Evolutionary conservation across 2,113 vertebrate genomes (phyloP), one percentile per base, ranked within the genome.

Genomic region (Vulpes lagopus): DNA sequence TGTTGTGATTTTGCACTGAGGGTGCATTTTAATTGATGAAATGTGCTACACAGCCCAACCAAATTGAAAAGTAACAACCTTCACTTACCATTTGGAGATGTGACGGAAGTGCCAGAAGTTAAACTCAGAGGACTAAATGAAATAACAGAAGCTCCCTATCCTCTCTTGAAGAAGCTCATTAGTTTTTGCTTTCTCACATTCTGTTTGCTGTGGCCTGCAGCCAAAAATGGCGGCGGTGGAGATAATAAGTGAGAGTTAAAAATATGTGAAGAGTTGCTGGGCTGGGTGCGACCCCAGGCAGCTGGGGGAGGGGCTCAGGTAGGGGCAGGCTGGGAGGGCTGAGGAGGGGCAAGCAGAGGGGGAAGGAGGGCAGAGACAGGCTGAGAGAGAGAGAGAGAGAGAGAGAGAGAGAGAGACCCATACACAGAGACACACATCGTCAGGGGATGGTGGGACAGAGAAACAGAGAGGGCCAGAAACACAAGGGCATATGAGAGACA

Each of bases 171-270:
- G 98, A 98, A 98, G 98, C 98, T 99, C 98, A 98, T 98, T 98
- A 98, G 98, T 98, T 98, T 98, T 98, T 98, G 98, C 98, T 98
- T 98, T 98, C 98, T 98, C 98, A 98, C 98, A 98, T 98, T 99
- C 99, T 99, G 98, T 98, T 98, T 99, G 98, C 97, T 95, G 98
- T 99, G 99, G 99, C 98, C 98, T 64, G 73, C 97, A 98, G 98
- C 99, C 98, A 99, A 98, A 98, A 98, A 98, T 98, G 98, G 98
- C 89, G 97, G 98, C 49, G 87, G 98, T 97, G 98, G 98, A 98
- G 98, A 98, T 99, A 98, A 98, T 99, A 98, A 99, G 97, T 97
- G 98, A 98, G 98, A 98, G 98, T 98, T 99, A 95, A 96, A 95
- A 96, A 73, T 89, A 92, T 64, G 83, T 35, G 43, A 15, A 76